Evolutionary conservation across 1,140 invertebrate species (phyloP), one percentile per base, ranked within the genome.

Genomic region (Zaprionus tsacasi): DNA sequence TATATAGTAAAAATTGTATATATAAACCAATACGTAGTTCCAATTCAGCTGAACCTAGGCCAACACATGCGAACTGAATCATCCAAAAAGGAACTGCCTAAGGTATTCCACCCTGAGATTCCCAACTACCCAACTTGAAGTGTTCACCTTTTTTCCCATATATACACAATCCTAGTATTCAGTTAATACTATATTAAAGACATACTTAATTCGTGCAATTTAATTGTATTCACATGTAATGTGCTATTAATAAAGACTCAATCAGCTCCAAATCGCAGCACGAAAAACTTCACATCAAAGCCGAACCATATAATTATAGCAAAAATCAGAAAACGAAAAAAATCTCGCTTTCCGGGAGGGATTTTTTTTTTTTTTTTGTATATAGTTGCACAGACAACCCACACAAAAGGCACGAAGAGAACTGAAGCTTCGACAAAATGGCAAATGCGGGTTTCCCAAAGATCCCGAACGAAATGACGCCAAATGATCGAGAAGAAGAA

Each of bases 381-480:
- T n/a, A n/a, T n/a, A n/a, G n/a, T 35, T 35, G 2, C 40, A n/a
- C 35, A 63, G 57, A 30, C 58, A 43, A 43, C 59, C 72, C 68
- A 75, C 67, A 70, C 68, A 64, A 50, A 64, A 57, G 59, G 54
- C 59, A 45, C 36, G 43, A 50, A 45, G 21, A 48, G 45, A 70
- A 66, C 57, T 40, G 35, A 35, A 25, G 73, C 55, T 65, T 27
- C 70, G 58, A 33, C 66, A 70, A 81, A 85, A 70, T 78, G 78
- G 72, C 70, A 52, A 74, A 45, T 57, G 78, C 82, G 82, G 82
- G 64, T 85, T 85, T 86, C 82, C 82, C 82, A 81, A 43, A 52
- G 59, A 74, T 40, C n/a, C 40, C 54, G n/a, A 68, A 45, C 50
- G 58, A 40, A 59, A 63, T 66, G 65, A 64, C 58, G 66, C 15